phyloP scores from a whole-genome alignment of 2,888 invertebrate genomes.

The Adelphocoris suturalis region DNA sequence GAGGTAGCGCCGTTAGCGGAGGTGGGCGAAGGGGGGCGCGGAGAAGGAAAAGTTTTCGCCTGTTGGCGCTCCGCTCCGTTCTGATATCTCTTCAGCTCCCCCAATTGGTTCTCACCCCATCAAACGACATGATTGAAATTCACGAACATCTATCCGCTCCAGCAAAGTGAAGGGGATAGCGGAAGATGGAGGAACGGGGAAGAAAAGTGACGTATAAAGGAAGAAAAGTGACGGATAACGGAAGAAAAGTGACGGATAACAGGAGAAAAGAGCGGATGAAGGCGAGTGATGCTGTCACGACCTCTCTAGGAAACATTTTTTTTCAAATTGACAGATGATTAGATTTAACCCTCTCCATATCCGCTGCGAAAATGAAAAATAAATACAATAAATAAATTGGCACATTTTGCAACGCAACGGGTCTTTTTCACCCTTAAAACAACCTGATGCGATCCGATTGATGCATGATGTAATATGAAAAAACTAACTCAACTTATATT shows the following conservation, averaged over 20 bases:
- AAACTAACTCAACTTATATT: too few species aligned
- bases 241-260: background rate
- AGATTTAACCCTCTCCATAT: background rate
- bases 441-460: too few species aligned
- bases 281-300: background rate
- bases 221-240: background rate
- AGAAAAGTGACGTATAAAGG: background rate
- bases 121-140: constrained; percentile 65
- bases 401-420: too few species aligned
- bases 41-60: constrained; percentile 39
- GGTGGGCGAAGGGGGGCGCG: too few species aligned
- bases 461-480: too few species aligned
- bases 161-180: background rate
- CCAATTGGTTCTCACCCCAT: constrained; percentile 69
- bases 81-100: constrained; percentile 44
- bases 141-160: constrained; percentile 29
- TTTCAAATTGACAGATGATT: background rate
- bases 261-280: background rate
- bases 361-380: too few species aligned
- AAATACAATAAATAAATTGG: too few species aligned
- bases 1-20: too few species aligned
- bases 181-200: background rate
- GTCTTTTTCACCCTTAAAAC: too few species aligned
- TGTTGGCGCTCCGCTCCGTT: constrained; percentile 25
- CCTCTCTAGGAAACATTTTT: background rate